Evolutionary conservation across 2,888 invertebrate species (phyloP).

Genomic region (Hermaeophaga mercurialis): DNA sequence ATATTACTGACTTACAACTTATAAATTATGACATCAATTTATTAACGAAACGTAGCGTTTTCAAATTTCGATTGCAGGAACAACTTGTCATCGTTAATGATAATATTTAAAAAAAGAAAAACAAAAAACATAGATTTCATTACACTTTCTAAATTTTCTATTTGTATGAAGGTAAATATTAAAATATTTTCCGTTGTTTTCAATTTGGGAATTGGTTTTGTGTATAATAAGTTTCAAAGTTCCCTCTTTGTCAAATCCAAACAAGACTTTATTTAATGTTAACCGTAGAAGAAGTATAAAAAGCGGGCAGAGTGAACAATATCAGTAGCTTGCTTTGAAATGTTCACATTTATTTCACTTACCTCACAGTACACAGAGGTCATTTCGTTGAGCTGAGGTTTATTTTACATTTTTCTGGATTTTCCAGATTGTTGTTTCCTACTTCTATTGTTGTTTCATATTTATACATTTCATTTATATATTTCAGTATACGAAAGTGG

Average conservation of each 20-base stretch:
- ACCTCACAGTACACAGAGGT: not conserved
- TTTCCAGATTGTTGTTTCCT: not conserved
- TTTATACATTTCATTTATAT: not conserved
- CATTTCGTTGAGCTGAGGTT: not conserved
- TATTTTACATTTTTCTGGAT: not conserved
- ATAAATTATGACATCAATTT: too few species aligned
- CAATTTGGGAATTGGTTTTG: too few species aligned
- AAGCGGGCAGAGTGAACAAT: not conserved
- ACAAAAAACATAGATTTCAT: too few species aligned
- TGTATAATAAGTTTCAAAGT: too few species aligned
- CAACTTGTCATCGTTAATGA: too few species aligned
- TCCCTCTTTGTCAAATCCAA: constrained; percentile 6
- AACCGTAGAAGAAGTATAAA: not conserved
- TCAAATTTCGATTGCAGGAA: too few species aligned
- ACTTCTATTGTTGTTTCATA: not conserved
- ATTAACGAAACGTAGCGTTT: too few species aligned
- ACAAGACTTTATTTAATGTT: constrained; percentile 6
- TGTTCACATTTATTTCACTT: constrained; percentile 8
- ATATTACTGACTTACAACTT: too few species aligned
- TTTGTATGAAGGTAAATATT: too few species aligned
- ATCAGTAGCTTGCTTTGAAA: constrained; percentile 7
- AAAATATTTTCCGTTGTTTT: too few species aligned
- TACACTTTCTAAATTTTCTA: too few species aligned
- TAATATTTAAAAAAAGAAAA: too few species aligned
- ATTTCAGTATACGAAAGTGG: not conserved